Percentiles rank a stretch among this genome's conserved stretches.
These are phyloP conservation scores for Ceratotherium simum DNA, from an alignment of 2,113 vertebrate genomes.

Conservation along the genomic window DNA sequence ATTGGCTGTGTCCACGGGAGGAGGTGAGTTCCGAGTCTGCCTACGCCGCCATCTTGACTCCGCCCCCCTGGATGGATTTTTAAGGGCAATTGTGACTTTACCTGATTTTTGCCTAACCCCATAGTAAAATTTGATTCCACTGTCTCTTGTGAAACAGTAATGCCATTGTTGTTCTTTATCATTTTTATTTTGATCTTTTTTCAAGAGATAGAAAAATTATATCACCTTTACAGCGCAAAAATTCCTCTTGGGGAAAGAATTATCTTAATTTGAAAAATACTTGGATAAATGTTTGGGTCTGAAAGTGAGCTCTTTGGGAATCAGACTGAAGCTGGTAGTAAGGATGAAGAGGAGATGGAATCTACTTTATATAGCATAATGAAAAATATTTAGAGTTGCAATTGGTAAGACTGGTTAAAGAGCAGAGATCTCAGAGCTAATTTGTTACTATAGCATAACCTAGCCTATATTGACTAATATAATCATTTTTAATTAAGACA, in stretches of 20 bases:
- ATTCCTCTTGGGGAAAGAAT: not conserved
- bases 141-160: not conserved
- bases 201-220: not conserved
- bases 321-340: not conserved
- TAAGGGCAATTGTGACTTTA: not conserved
- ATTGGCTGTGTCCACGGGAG: too few relatives aligned
- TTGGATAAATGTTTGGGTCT: not conserved
- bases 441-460: not conserved
- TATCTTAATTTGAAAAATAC: constrained; percentile 15
- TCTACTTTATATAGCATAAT: not conserved
- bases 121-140: not conserved
- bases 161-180: not conserved
- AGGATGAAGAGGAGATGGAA: not conserved
- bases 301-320: constrained; percentile 14
- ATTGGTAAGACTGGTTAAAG: not conserved
- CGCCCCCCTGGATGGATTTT: not conserved
- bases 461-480: not conserved
- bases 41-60: too few relatives aligned
- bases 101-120: not conserved
- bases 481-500: not conserved
- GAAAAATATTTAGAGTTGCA: not conserved
- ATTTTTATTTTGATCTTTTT: constrained; percentile 30
- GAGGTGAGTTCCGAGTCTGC: too few relatives aligned
- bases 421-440: not conserved
- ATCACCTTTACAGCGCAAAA: not conserved